Evolutionary conservation across 2,113 vertebrate genomes (phyloP), one percentile per base, ranked within the genome.

Genomic region (Engystomops pustulosus): DNA sequence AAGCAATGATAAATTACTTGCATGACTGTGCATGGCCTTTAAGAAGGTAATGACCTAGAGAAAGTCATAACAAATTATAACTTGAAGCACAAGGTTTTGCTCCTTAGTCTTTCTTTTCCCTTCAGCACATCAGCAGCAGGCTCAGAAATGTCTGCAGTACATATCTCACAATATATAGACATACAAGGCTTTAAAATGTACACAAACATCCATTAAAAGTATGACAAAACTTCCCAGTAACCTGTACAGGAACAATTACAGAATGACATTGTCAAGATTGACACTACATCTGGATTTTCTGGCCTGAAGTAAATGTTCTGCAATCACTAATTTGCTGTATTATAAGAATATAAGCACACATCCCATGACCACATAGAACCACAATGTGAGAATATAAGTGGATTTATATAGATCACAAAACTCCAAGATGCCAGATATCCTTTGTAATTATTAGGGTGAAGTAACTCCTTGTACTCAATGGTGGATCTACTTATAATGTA

Each of bases 11-110:
- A 62, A 74, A 83, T 74, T 72, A 34, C 55, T 53, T 62, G 53
- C 69, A 83, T 74, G 69, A 60, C 53, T 62, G 69, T 83, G 53
- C 36, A 60, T 83, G 80, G 70, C 80, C 80, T 83, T 60, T 60
- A 68, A 74, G 70, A 45, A 83, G 51, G 80, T 83, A 83, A 83
- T 83, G 80, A 74, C 80, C 51, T 83, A 83, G 34, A 83, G 51
- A 83, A 70, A 71, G 80, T 74, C 80, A 72, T 55, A 74, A n/a
- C 49, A 62, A 83, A 83, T 74, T 74, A 62, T 62, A 53, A 47
- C 79, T 81, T 70, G 47, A 70, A 81, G 67, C 47, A 69, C 38
- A 36, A 81, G 68, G 49, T 58, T 74, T 82, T 62, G 38, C 51
- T 55, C 17, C 62, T 58, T 72, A 41, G 68, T 72, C 80, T 60